Conservation (phyloP, 2,113 vertebrate genomes). For the Eudyptes chrysolophus region DNA sequence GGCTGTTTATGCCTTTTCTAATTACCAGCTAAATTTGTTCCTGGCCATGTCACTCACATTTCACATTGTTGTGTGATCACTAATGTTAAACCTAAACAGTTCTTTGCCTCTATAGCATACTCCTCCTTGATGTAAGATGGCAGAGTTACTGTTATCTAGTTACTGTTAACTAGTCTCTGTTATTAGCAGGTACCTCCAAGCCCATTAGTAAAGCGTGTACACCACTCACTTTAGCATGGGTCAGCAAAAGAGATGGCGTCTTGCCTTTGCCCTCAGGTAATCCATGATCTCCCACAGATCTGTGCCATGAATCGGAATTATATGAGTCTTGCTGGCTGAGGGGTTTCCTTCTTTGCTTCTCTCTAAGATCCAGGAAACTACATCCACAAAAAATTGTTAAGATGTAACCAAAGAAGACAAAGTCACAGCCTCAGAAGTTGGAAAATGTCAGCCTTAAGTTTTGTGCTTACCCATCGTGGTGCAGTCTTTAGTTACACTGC, state of each 20-base stretch:
- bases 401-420: background rate
- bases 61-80: background rate
- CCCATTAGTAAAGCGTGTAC: accelerated
- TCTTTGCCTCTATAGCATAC: background rate
- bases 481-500: background rate
- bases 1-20: background rate
- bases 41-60: background rate
- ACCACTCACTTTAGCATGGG: background rate
- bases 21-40: too few relatives aligned
- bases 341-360: background rate
- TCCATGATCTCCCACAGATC: background rate
- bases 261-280: background rate
- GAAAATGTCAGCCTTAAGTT: background rate
- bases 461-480: background rate
- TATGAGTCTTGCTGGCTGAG: background rate
- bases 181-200: background rate
- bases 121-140: background rate
- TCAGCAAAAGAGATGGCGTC: background rate
- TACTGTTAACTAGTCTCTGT: background rate
- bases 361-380: background rate
- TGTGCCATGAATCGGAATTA: background rate
- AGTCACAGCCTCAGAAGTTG: background rate
- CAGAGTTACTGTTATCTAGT: too few relatives aligned
- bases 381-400: background rate
- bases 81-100: background rate